Percentiles rank a stretch among this genome's conserved stretches.
Evolutionary conservation across 2,888 invertebrate species (phyloP).

Genomic region (Tryphoninae sp.): DNA sequence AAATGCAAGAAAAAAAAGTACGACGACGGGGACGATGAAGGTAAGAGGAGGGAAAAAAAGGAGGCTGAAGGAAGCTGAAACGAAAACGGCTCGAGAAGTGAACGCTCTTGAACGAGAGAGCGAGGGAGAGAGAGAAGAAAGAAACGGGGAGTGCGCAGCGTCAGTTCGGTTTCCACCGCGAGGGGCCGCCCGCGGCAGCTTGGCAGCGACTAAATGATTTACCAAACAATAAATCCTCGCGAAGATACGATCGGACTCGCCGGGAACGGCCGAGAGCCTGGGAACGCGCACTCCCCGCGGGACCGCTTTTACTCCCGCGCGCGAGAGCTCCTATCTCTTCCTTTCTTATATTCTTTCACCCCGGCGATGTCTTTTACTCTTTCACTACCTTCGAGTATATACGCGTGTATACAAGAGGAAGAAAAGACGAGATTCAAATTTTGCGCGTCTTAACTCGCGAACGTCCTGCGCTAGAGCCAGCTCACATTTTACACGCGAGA

Average conservation of each 20-base stretch:
- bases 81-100: constrained; percentile 54
- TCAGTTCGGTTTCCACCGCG: constrained; percentile 68
- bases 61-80: constrained; percentile 63
- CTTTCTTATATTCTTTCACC: constrained; percentile 55
- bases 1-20: constrained; percentile 44
- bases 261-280: constrained; percentile 76
- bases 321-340: constrained; percentile 42
- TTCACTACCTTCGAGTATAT: constrained; percentile 44
- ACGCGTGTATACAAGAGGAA: constrained; percentile 11
- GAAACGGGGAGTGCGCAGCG: constrained; percentile 65
- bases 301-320: constrained; percentile 69
- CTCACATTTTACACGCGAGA: background rate
- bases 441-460: constrained; percentile 26
- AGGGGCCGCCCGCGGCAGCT: constrained; percentile 77
- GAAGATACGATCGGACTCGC: constrained; percentile 79
- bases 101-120: constrained; percentile 15
- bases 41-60: constrained; percentile 37
- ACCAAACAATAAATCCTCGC: constrained; percentile 81
- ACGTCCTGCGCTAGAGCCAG: background rate
- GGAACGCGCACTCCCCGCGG: constrained; percentile 72
- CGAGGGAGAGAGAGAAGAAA: constrained; percentile 47
- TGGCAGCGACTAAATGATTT: constrained; percentile 81
- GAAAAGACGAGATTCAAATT: constrained; percentile 44
- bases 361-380: constrained; percentile 50
- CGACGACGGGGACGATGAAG: constrained; percentile 20